Percentiles rank a stretch among this genome's conserved stretches.
Conservation (phyloP, 2,888 invertebrate genomes). For the Nycteola revayana region DNA sequence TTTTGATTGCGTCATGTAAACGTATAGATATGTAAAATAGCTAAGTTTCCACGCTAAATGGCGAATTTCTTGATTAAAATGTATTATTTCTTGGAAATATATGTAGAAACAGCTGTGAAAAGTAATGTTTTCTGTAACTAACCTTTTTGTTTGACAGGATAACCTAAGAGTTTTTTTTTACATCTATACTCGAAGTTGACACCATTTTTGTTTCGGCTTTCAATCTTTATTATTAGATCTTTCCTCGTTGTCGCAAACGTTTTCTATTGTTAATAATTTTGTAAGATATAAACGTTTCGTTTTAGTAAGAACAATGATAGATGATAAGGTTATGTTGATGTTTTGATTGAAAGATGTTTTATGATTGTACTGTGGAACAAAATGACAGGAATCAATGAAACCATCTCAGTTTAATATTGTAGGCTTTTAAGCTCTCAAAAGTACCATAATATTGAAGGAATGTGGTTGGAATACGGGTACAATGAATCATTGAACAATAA, state of each 20-base stretch:
- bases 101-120: conserved; percentile 3
- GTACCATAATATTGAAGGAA: too few relatives aligned
- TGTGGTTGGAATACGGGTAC: too few relatives aligned
- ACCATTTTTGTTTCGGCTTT: conserved; percentile 74
- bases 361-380: conserved; percentile 16
- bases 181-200: conserved; percentile 47
- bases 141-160: conserved; percentile 73
- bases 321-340: conserved; percentile 79
- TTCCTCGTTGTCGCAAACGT: conserved; percentile 12
- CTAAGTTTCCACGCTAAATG: conserved; percentile 23
- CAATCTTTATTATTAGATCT: conserved; percentile 45
- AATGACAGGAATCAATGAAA: conserved; percentile 13
- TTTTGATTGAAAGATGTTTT: conserved; percentile 63
- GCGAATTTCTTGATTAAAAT: conserved; percentile 2
- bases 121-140: conserved; percentile 39
- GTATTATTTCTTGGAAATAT: conserved; percentile 3
- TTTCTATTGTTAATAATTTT: conserved; percentile 8
- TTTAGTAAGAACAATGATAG: conserved; percentile 17
- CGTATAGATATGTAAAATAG: conserved; percentile 55
- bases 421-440: too few relatives aligned
- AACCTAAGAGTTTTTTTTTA: conserved; percentile 63
- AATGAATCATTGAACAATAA: too few relatives aligned
- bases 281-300: conserved; percentile 3
- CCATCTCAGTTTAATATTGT: neutral
- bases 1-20: conserved; percentile 79